These are phyloP conservation scores for Meiosimyza platycephala DNA, from an alignment of 2,888 invertebrate species.

Conservation along the genomic window DNA sequence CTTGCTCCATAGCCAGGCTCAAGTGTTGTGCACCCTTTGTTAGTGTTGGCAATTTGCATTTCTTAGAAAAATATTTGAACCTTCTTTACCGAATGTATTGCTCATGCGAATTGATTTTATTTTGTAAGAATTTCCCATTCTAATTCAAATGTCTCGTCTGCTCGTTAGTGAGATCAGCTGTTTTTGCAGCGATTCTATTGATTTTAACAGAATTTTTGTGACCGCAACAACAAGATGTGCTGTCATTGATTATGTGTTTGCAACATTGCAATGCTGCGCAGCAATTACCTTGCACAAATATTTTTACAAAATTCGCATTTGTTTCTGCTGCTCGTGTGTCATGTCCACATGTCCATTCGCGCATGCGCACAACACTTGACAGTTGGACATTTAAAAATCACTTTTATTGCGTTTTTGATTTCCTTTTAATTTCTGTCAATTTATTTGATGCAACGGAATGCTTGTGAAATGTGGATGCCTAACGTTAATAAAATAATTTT, in stretches of 20 bases:
- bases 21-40: background rate
- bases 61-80: no score
- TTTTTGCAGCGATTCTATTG: slow-evolving; percentile 24
- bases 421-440: slow-evolving; percentile 36
- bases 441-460: slow-evolving; percentile 31
- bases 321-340: no score
- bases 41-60: no score
- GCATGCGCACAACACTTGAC: background rate
- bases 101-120: no score
- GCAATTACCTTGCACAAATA: no score
- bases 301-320: no score
- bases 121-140: background rate
- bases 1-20: background rate
- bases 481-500: no score
- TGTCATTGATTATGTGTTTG: slow-evolving; percentile 12
- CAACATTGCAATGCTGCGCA: background rate
- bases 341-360: no score
- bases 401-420: slow-evolving; percentile 35
- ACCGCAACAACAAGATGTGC: slow-evolving; percentile 3
- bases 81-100: no score
- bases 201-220: slow-evolving; percentile 28
- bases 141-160: slow-evolving; percentile 34
- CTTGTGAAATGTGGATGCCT: background rate
- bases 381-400: slow-evolving; percentile 27
- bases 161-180: slow-evolving; percentile 31